phyloP scores from a whole-genome alignment of 2,888 invertebrate genomes.

The Volucella bombylans region DNA sequence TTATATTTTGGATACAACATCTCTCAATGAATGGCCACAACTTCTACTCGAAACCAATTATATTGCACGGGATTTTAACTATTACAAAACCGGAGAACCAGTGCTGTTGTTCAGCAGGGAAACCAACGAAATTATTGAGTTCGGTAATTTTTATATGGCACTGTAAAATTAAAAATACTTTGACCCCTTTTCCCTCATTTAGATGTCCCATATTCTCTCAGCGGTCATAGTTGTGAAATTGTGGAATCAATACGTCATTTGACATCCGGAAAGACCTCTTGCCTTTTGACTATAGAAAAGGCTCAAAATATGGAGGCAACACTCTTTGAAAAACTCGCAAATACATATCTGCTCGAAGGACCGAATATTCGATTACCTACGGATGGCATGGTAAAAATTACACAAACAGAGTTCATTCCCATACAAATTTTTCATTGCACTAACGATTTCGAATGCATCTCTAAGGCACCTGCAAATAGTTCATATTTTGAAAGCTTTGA shows the following conservation, averaged over 20 bases:
- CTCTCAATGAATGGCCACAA: slow-evolving; percentile 42
- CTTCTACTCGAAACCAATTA: slow-evolving; percentile 38
- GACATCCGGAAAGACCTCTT: slow-evolving; percentile 74
- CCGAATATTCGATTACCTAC: slow-evolving; percentile 32
- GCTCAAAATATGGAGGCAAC: slow-evolving; percentile 65
- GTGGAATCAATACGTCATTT: slow-evolving; percentile 78
- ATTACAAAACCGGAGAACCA: slow-evolving; percentile 54
- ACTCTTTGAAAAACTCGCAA: slow-evolving; percentile 54
- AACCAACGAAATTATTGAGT: slow-evolving; percentile 35
- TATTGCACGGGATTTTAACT: not conserved
- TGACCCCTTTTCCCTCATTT: not conserved
- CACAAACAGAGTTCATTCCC: slow-evolving; percentile 25
- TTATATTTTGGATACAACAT: not conserved
- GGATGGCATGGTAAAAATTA: slow-evolving; percentile 22
- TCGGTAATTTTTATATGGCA: slow-evolving; percentile 23
- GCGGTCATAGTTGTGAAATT: slow-evolving; percentile 77
- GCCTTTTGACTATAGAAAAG: slow-evolving; percentile 74
- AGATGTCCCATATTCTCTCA: slow-evolving; percentile 78
- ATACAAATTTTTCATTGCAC: slow-evolving; percentile 40
- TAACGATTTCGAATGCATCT: slow-evolving; percentile 19
- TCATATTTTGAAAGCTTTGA: slow-evolving; percentile 24
- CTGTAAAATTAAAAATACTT: not conserved
- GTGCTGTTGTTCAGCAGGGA: slow-evolving; percentile 45
- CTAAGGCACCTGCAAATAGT: slow-evolving; percentile 8
- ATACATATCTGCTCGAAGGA: slow-evolving; percentile 35